Base-by-base conservation (phyloP, 2,888 invertebrate genomes). In the Argynnis bischoffii region DNA sequence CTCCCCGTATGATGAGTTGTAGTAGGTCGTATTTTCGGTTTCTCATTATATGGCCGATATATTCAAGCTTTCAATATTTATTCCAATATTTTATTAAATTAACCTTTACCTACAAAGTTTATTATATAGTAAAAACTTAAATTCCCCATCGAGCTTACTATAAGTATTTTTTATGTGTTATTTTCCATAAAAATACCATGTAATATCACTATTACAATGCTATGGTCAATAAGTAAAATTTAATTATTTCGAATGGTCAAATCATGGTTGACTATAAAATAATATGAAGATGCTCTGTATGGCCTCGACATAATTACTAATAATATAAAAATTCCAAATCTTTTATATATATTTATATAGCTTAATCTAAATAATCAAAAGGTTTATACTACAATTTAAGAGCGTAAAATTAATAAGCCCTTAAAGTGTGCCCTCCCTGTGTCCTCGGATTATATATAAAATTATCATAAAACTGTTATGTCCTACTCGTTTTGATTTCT, bases 301-400 rank as follows among this genome's bases (percentile, higher is more conserved):
- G 61, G 51, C 61, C 61, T 61, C 51, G 15, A 15, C 61, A 13
- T 11, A 18, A 35, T 51, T 26, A 51, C 60, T 21, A 18, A 35
- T 18, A 35, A 35, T 3, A 51, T 3, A 41, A 41, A 6, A 51
- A 51, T 41, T 15, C 15, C 35, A 6, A 51, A 41, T 51, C 18
- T 1, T 8, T 35, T 16, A 61, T 18, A 61, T 26, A 4, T 50
- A 41, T 59, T 11, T 16, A 48, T 26, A 48, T 41, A 41, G 18
- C 18, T 51, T 53, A 61, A 61, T 53, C 51, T 51, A 21, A 51
- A 61, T 53, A 61, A 61, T 61, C 53, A 50, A 61, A 61, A 61
- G 16, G n/a, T 51, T 59, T 61, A 16, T 18, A 61, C 5, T 61
- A 41, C 35, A 53, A 21, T 53, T 61, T 53, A 6, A 15, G 21